These are phyloP conservation scores for Rhinolophus sinicus DNA, from an alignment of 2,113 vertebrate genomes.

Conservation along the genomic window DNA sequence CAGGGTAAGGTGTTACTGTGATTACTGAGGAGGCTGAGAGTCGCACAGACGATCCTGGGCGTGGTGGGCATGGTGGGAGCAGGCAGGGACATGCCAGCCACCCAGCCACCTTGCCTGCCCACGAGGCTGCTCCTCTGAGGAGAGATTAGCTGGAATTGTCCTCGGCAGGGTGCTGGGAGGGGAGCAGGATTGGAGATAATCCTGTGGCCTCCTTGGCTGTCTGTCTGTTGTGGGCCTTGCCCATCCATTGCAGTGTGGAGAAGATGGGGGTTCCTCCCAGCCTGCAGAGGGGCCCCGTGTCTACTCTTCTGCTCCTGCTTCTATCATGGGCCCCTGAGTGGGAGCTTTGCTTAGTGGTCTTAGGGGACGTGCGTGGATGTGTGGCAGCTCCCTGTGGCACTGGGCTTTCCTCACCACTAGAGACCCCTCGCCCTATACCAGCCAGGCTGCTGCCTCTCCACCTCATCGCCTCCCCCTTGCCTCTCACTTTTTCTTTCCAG, in stretches of 20 bases:
- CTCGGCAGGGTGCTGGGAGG: neutral
- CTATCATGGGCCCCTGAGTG: accelerated
- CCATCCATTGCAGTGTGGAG: accelerated
- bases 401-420: neutral
- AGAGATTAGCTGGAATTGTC: slow-evolving; percentile 28
- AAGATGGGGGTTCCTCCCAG: too few species aligned
- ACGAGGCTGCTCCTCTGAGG: slow-evolving; percentile 62
- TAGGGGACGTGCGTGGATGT: neutral
- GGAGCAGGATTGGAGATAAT: neutral
- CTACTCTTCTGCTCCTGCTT: neutral
- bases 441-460: neutral
- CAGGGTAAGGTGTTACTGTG: neutral
- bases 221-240: neutral
- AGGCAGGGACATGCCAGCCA: neutral
- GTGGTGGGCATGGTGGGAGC: slow-evolving; percentile 38
- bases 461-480: accelerated
- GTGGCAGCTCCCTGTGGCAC: neutral
- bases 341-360: neutral
- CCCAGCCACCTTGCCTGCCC: neutral
- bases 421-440: accelerated
- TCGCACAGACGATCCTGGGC: slow-evolving; percentile 22
- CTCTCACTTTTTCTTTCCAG: neutral
- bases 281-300: neutral
- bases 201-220: neutral
- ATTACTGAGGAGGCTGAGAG: neutral